Conservation (phyloP, 2,113 vertebrate genomes). For the Rhynchomys soricoides region DNA sequence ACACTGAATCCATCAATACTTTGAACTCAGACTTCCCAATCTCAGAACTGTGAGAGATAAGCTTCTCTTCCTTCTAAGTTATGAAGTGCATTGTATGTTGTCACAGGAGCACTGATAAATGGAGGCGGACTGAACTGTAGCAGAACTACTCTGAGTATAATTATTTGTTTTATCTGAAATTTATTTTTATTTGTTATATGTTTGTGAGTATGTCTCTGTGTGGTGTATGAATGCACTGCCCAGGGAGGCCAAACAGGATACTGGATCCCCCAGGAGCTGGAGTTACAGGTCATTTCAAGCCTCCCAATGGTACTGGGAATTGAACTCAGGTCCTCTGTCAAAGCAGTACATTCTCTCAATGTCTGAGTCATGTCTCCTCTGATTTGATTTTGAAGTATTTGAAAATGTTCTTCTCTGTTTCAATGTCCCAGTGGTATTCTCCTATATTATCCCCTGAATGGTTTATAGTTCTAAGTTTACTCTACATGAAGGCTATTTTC, state of each 20-base stretch:
- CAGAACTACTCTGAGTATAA: background rate
- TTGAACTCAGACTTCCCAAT: background rate
- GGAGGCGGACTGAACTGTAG: background rate
- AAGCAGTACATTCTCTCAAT: background rate
- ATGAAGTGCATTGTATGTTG: background rate
- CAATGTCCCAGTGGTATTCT: background rate
- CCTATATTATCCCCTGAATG: background rate
- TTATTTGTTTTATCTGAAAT: background rate
- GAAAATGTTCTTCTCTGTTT: background rate
- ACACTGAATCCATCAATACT: background rate
- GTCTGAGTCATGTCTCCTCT: background rate
- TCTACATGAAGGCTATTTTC: background rate
- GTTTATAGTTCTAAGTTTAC: background rate
- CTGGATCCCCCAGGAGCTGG: background rate
- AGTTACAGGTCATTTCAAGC: background rate
- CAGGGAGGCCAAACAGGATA: background rate
- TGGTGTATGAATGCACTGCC: background rate
- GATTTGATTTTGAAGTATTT: slow-evolving; percentile 48
- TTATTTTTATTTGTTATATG: background rate
- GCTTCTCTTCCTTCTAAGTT: background rate
- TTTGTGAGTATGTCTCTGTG: background rate
- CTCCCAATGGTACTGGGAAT: background rate
- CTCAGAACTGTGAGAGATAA: background rate
- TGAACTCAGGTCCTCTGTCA: background rate
- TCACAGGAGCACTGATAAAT: rapidly evolving